These are phyloP conservation scores for Papilio polytes DNA, from an alignment of 1,140 invertebrate species.

Conservation along the genomic window DNA sequence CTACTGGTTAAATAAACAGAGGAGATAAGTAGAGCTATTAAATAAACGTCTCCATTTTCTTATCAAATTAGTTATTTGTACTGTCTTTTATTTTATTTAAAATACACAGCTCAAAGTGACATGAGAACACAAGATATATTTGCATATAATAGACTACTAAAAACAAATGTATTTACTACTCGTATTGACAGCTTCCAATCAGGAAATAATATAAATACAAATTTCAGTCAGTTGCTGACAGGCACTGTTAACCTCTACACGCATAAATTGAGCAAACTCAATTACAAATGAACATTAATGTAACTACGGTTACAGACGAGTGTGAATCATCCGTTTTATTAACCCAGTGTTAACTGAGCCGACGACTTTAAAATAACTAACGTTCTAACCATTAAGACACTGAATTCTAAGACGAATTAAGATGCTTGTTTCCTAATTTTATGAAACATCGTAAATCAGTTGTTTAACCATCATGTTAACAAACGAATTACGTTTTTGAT, in stretches of 20 bases:
- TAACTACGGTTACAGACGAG: constrained; percentile 20
- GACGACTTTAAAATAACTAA: constrained; percentile 45
- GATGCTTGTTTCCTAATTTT: not conserved
- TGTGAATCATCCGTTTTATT: constrained; percentile 64
- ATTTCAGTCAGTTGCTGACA: not conserved
- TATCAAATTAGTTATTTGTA: too few relatives aligned
- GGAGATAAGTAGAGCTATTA: not conserved
- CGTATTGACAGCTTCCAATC: not conserved
- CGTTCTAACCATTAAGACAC: constrained; percentile 46
- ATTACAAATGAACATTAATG: constrained; percentile 52
- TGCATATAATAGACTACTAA: not conserved
- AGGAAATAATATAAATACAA: constrained; percentile 11
- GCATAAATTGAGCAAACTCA: constrained; percentile 54
- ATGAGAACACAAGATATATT: not conserved
- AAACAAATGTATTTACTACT: not conserved
- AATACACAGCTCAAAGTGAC: not conserved
- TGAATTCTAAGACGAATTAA: not conserved
- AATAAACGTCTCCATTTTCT: not conserved
- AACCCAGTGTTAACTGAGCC: constrained; percentile 50
- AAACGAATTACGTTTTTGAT: not conserved
- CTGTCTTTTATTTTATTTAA: not conserved
- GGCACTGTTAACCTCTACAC: constrained; percentile 19
- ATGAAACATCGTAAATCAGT: not conserved
- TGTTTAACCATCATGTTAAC: too few relatives aligned
- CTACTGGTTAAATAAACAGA: not conserved